phyloP scores from a whole-genome alignment of 2,797 vertebrate genomes.

The Zalophus californianus region DNA sequence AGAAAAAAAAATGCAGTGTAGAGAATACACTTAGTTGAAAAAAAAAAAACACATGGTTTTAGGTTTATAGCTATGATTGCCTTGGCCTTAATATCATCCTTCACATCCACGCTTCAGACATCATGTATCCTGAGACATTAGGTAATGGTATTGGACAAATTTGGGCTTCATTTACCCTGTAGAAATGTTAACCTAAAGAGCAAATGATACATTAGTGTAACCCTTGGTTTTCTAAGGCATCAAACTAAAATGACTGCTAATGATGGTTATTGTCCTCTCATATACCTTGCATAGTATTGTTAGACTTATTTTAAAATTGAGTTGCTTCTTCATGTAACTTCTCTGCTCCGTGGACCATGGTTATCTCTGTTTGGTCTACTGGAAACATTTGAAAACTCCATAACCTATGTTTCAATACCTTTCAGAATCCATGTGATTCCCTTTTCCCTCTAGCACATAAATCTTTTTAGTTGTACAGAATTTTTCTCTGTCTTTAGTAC shows the following conservation, averaged over 20 bases:
- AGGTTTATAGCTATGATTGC: not conserved
- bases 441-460: not conserved
- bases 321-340: not conserved
- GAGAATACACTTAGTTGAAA: not conserved
- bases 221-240: not conserved
- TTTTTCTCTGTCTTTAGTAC: not conserved
- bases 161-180: not conserved
- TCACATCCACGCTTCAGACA: not conserved
- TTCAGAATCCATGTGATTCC: not conserved
- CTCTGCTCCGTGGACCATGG: not conserved
- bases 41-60: not conserved
- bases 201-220: not conserved
- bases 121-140: not conserved
- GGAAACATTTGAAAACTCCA: not conserved
- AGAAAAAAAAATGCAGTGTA: not conserved
- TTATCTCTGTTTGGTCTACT: not conserved
- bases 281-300: not conserved
- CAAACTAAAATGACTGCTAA: not conserved
- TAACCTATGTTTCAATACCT: not conserved
- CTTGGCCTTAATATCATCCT: not conserved
- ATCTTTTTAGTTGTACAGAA: not conserved
- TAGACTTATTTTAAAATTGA: constrained; percentile 38
- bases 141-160: not conserved
- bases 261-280: not conserved
- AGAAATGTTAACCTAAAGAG: not conserved